Evolutionary conservation across 1,140 invertebrate species (phyloP).

Genomic region (Cheumatopsyche charites): DNA sequence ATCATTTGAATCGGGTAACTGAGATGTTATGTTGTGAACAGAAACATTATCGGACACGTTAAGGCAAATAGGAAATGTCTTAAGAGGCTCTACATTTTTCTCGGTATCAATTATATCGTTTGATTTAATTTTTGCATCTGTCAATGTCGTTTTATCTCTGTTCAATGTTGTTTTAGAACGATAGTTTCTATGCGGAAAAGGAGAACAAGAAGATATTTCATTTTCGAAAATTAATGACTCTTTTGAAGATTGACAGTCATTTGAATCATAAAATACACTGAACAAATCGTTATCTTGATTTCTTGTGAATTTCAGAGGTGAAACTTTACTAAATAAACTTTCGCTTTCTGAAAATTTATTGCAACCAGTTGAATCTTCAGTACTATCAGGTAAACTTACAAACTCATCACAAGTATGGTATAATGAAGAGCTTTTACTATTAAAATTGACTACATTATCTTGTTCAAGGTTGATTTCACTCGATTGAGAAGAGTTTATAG

Average conservation of each 20-base stretch:
- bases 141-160: not conserved
- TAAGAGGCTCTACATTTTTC: not conserved
- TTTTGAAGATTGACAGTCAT: constrained; percentile 1
- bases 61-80: not conserved
- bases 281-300: constrained; percentile 47
- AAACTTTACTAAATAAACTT: constrained; percentile 55
- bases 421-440: constrained; percentile 17
- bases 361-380: not conserved
- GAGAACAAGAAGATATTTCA: constrained; percentile 52
- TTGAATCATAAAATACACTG: constrained; percentile 38
- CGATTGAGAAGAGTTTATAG: too few relatives aligned
- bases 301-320: constrained; percentile 52
- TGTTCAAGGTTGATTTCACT: too few relatives aligned
- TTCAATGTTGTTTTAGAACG: constrained; percentile 53
- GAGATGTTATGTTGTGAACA: not conserved
- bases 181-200: constrained; percentile 56
- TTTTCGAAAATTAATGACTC: constrained; percentile 48
- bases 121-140: not conserved
- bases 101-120: not conserved
- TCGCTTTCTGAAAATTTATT: constrained; percentile 42
- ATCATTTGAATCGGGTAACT: constrained; percentile 35
- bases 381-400: constrained; percentile 14
- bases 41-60: not conserved
- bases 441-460: not conserved
- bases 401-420: constrained; percentile 38